Evolutionary conservation across 1,140 invertebrate genomes (phyloP), one percentile per base, ranked within the genome.

Genomic region (Lamellibrachia luymesi): DNA sequence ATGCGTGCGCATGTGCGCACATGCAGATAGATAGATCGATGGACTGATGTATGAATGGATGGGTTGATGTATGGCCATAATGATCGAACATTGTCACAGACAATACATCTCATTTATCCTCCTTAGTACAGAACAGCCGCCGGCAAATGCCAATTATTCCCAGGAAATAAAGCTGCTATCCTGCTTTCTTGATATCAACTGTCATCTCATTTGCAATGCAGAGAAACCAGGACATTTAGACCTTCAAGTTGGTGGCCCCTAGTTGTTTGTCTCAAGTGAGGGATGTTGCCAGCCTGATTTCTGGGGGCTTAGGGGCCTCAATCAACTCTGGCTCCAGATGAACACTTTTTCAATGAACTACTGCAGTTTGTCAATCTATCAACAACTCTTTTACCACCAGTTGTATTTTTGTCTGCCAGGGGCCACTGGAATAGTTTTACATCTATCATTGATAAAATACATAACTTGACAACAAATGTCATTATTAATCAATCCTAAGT

Each of bases 51-150:
- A 80, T 80, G 25, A 22, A 80, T 80, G 64, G 64, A 80, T 80
- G 25, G 64, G 25, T 80, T 10, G 64, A 80, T 22, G 13, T 80
- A 56, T 80, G 64, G 4, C 64, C 6, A 17, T 80, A 80, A 80
- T 17, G 8, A 80, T 10, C 13, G 13, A 4, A 80, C 4, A 80
- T 80, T 80, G 64, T 80, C 25, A 80, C 64, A 80, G 64, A 10
- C 64, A 80, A 80, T 80, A 80, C 13, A 80, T 80, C 64, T 80
- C 64, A 80, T 80, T 80, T 80, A 80, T 80, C 64, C 64, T 80
- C 38, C 38, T 38, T 38, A 38, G 38, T 38, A 38, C 2, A 80
- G 64, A 10, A 80, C 7, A 80, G 64, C 13, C 13, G 64, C 6
- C 25, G 64, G 25, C 64, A 80, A 80, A 80, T 22, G 64, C 64